Evolutionary conservation across 2,888 invertebrate species (phyloP), one percentile per base, ranked within the genome.

Genomic region (Mythimna lalbum): DNA sequence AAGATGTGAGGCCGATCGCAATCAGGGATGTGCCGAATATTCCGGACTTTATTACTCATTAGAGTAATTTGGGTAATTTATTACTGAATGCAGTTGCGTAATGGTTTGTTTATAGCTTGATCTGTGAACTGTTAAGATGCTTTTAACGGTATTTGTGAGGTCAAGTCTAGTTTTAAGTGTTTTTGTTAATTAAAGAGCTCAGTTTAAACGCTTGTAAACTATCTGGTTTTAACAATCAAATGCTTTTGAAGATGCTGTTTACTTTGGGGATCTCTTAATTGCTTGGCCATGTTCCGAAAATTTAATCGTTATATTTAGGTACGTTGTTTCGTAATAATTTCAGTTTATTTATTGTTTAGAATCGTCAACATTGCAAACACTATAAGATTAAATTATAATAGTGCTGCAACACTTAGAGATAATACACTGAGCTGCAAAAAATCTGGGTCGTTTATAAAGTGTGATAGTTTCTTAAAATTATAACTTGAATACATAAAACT

Each of bases 1-100:
- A 87, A 83, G 88, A 90, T 89, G 88, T 86, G 86, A 89, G 83
- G 82, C 83, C 90, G 88, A 86, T 85, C 64, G 63, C 77, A 88
- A 88, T 89, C 78, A 81, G 71, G 82, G 77, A 87, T 85, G 76
- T 78, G 80, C 82, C 69, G 83, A 79, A 82, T 82, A 68, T 88
- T 81, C 62, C 65, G 77, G 73, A 77, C 80, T 70, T 69, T 60
- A 77, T 70, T 72, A 76, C 69, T 77, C 27, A 57, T 39, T n/a
- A n/a, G 4, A 19, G 61, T 71, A 73, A 69, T 75, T 73, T 73
- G 33, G 57, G 69, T 78, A 73, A 76, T 85, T 33, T 72, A 73
- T 74, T 69, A 73, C 66, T 64, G 63, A 63, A 63, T 23, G 63
- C 62, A 23, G 43, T 83, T 80, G 78, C 31, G 80, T 63, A 71